Evolutionary conservation across 2,113 vertebrate species (phyloP).

Genomic region (Calidris pugnax): DNA sequence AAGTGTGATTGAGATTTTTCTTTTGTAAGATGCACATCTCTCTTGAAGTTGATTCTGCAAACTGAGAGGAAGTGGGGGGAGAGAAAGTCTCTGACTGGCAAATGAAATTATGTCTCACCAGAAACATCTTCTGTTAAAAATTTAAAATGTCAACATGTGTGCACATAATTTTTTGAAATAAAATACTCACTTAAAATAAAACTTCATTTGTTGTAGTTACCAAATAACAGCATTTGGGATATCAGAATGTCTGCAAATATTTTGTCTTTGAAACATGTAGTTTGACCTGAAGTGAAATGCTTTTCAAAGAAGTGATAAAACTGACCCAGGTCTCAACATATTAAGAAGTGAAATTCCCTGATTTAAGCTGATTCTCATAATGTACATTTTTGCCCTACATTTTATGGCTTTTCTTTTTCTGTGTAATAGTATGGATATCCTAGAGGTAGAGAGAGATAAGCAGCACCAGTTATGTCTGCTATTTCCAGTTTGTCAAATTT

Average conservation of each 20-base stretch:
- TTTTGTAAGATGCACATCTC: slow-evolving; percentile 16
- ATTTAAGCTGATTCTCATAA: background rate
- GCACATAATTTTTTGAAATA: background rate
- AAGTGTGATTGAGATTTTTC: slow-evolving; percentile 15
- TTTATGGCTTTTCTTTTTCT: background rate
- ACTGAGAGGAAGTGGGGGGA: accelerated
- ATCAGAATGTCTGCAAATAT: background rate
- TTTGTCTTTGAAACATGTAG: background rate
- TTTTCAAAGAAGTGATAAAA: background rate
- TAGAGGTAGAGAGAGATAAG: background rate
- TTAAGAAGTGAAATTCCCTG: background rate
- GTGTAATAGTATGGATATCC: background rate
- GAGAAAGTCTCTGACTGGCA: background rate
- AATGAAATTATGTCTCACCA: background rate
- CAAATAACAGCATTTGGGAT: background rate
- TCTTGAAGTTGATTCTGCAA: background rate
- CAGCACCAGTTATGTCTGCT: background rate
- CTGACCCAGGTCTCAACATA: background rate
- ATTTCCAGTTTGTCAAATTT: background rate
- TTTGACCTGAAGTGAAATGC: background rate
- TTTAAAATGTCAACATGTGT: background rate
- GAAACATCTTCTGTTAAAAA: background rate
- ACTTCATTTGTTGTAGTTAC: background rate
- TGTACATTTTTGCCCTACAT: background rate
- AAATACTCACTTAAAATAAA: background rate